Conservation (phyloP, 2,797 vertebrate species). For the Pangasius mekongensis region DNA sequence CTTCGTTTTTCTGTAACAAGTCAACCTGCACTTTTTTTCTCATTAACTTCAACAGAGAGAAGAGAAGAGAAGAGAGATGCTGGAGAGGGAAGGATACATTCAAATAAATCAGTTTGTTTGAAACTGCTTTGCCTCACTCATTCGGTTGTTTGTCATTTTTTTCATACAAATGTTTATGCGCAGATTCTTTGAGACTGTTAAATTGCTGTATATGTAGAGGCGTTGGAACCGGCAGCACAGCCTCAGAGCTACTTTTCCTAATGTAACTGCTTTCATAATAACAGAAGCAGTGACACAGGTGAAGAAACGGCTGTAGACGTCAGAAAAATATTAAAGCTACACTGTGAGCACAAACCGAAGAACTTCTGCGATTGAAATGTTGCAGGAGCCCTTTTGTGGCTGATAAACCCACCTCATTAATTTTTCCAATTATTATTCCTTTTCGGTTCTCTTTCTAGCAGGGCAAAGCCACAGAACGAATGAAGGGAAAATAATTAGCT, state of each 20-base stretch:
- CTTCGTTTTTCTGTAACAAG: not conserved
- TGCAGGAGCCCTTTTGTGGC: constrained; percentile 67
- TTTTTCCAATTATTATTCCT: constrained; percentile 80
- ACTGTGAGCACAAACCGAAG: constrained; percentile 29
- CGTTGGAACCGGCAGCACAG: not conserved
- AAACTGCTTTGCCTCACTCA: not conserved
- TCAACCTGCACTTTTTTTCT: not conserved
- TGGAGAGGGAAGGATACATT: not conserved
- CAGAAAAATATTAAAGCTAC: constrained; percentile 20
- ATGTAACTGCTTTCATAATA: not conserved
- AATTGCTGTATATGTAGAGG: not conserved
- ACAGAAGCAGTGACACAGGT: not conserved
- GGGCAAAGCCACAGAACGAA: constrained; percentile 50
- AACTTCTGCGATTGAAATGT: constrained; percentile 51
- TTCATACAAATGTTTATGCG: not conserved
- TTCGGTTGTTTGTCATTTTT: not conserved
- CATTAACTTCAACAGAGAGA: not conserved
- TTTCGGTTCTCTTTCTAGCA: constrained; percentile 74
- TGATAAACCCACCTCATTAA: constrained; percentile 76
- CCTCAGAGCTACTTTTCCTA: not conserved
- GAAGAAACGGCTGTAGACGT: not conserved
- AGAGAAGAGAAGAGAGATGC: not conserved
- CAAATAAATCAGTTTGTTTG: not conserved
- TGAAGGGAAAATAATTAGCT: constrained; percentile 85
- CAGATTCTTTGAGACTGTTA: not conserved